A percentile compares a stretch with the other conserved stretches of the same genome.
Evolutionary conservation across 2,113 vertebrate species (phyloP).

Genomic region (Onychorhynchus coronatus): DNA sequence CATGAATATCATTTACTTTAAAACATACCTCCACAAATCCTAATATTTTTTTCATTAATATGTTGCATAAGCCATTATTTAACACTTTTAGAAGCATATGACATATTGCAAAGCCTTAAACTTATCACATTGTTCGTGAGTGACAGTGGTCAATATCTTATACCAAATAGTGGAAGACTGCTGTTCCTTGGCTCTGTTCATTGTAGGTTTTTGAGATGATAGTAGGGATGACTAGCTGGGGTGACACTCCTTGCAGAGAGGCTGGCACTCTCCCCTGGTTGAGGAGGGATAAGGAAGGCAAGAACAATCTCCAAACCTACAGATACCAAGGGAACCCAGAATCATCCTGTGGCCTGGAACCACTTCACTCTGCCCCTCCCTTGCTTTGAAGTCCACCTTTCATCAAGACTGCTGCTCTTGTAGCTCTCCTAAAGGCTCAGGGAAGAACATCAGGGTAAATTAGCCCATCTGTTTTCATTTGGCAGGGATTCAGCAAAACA

Average conservation of each 20-base stretch:
- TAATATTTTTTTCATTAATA: not conserved
- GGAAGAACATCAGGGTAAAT: conserved; percentile 7
- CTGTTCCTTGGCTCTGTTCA: not conserved
- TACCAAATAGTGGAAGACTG: not conserved
- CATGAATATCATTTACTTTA: not conserved
- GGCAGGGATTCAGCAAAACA: conserved; percentile 18
- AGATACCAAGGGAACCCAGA: not conserved
- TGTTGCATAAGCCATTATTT: not conserved
- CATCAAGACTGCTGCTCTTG: not conserved
- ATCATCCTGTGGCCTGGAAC: not conserved
- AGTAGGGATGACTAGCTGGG: not conserved
- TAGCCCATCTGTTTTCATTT: conserved; percentile 21
- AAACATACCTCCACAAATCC: not conserved
- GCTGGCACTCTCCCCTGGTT: not conserved
- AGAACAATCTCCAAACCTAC: not conserved
- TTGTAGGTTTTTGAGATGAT: not conserved
- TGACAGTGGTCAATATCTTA: not conserved
- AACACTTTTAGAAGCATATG: not conserved
- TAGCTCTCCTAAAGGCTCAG: not conserved
- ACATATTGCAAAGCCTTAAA: not conserved
- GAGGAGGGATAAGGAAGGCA: not conserved
- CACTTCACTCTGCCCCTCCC: rapidly evolving
- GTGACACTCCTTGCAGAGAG: not conserved
- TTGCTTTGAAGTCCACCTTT: not conserved
- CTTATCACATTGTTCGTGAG: not conserved